Conservation (phyloP, 2,113 vertebrate species). For the Entosphenus tridentatus region DNA sequence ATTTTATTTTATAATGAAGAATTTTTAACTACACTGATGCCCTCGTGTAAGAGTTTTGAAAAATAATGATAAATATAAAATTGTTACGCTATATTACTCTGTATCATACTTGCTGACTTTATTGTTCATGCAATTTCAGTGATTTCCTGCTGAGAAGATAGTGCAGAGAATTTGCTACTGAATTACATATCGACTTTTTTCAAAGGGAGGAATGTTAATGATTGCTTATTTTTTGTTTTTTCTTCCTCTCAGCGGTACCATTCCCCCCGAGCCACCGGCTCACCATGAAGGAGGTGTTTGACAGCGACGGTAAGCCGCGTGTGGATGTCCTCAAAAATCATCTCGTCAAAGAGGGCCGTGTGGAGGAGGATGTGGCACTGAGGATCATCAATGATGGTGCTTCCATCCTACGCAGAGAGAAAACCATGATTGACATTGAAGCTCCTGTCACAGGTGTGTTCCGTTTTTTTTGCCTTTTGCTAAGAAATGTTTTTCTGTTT, state of each 20-base stretch:
- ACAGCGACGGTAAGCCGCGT: conserved; percentile 79
- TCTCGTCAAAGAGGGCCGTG: conserved; percentile 88
- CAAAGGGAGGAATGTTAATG: not conserved
- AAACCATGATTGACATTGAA: conserved; percentile 91
- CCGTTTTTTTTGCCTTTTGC: too few relatives aligned
- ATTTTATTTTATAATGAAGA: too few relatives aligned
- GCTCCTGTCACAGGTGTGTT: conserved; percentile 73
- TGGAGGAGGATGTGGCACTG: conserved; percentile 76
- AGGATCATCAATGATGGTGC: conserved; percentile 82
- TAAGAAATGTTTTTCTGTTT: too few relatives aligned
- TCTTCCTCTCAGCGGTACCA: conserved; percentile 46
- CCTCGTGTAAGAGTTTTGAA: too few relatives aligned
- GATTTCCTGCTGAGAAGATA: too few relatives aligned
- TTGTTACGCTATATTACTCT: too few relatives aligned
- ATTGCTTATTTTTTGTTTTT: conserved; percentile 12
- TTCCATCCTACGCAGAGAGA: conserved; percentile 69
- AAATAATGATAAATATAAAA: too few relatives aligned
- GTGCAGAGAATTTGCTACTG: too few relatives aligned
- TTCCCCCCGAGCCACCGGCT: conserved; percentile 93
- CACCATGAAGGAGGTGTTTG: conserved; percentile 91
- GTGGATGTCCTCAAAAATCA: conserved; percentile 95
- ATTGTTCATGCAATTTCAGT: too few relatives aligned
- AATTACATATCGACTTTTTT: too few relatives aligned
- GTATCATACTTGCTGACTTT: too few relatives aligned
- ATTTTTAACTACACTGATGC: too few relatives aligned